phyloP scores from a whole-genome alignment of 2,113 vertebrate species.

The Galeopterus variegatus region DNA sequence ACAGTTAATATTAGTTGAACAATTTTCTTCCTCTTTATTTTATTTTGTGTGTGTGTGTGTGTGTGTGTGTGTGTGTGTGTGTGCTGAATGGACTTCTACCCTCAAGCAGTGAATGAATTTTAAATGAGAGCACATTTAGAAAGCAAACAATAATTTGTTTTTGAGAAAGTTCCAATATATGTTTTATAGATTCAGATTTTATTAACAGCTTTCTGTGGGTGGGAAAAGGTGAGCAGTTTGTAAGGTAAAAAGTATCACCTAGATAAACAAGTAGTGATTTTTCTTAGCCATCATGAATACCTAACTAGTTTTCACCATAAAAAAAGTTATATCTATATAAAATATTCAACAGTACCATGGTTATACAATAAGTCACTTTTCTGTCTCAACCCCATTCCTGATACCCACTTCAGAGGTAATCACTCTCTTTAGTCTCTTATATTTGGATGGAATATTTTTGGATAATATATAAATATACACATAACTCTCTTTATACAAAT shows the following conservation, averaged over 20 bases:
- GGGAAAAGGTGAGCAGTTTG: background rate
- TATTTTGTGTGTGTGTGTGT: background rate
- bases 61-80: too few relatives aligned
- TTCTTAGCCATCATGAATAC: background rate
- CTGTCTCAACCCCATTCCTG: background rate
- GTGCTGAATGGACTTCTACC: background rate
- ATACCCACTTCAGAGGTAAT: constrained; percentile 3
- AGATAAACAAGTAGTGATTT: background rate
- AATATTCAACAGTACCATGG: background rate
- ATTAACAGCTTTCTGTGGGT: constrained; percentile 25
- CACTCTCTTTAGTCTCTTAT: constrained; percentile 1
- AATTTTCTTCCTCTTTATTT: background rate
- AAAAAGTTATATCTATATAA: constrained; percentile 23
- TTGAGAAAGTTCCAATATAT: background rate
- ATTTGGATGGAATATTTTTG: constrained; percentile 33
- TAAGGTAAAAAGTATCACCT: constrained; percentile 34
- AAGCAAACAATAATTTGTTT: constrained; percentile 40
- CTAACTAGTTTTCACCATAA: background rate
- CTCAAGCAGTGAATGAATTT: background rate
- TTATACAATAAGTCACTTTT: background rate
- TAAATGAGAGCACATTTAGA: background rate
- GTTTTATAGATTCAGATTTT: constrained; percentile 4
- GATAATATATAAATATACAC: background rate
- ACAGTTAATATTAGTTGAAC: background rate
- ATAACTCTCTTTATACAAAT: background rate